These are phyloP conservation scores for Theocolax elegans DNA, from an alignment of 1,140 invertebrate genomes.

Conservation along the genomic window DNA sequence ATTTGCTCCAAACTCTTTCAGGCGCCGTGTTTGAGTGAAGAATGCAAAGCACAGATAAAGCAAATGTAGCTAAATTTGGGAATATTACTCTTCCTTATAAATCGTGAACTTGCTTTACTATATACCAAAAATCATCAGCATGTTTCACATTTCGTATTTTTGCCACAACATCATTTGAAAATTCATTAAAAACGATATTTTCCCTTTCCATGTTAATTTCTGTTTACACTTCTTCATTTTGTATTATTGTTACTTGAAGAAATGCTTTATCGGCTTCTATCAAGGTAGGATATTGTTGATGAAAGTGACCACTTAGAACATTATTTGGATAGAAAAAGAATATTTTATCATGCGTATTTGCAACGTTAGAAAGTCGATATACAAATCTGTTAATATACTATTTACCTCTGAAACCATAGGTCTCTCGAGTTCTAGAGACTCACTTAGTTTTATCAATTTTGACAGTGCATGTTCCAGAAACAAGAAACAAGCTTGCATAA, in stretches of 20 bases:
- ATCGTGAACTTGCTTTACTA: too few species aligned
- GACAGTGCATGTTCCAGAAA: too few species aligned
- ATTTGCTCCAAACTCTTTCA: too few species aligned
- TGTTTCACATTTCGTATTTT: neutral
- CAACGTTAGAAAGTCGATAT: neutral
- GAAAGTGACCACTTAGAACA: neutral
- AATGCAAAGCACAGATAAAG: too few species aligned
- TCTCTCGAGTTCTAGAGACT: neutral
- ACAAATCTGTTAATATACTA: neutral
- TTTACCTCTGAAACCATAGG: neutral
- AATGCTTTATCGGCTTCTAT: neutral
- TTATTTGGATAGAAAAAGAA: neutral
- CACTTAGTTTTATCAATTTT: constrained; percentile 3
- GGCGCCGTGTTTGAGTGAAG: too few species aligned
- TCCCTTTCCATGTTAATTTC: neutral
- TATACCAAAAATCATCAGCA: too few species aligned
- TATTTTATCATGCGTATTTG: too few species aligned
- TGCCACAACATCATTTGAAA: neutral
- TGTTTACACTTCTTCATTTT: neutral
- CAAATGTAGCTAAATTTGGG: neutral
- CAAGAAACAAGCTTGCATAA: too few species aligned
- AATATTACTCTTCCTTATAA: neutral
- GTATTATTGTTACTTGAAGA: neutral
- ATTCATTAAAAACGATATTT: neutral
- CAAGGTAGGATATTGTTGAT: neutral